A percentile compares a stretch with the other conserved stretches of the same genome.
Evolutionary conservation across 2,113 vertebrate species (phyloP).

Genomic region (Procapra przewalskii): DNA sequence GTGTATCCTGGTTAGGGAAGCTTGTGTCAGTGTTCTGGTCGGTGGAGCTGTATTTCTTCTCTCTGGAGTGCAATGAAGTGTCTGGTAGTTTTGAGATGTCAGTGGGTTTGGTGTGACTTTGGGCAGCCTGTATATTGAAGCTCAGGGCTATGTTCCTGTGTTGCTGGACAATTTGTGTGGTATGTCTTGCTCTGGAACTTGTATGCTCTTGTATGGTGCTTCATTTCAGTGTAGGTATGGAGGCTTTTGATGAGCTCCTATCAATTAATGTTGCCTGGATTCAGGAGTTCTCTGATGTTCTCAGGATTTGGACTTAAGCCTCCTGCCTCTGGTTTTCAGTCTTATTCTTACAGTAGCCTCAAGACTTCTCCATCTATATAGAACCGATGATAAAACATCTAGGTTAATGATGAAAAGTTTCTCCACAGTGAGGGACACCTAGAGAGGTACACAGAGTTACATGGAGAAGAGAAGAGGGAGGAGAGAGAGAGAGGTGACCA

Average conservation of each 20-base stretch:
- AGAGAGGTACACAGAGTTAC: neutral
- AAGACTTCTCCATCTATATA: neutral
- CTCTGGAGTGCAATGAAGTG: neutral
- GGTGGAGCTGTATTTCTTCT: neutral
- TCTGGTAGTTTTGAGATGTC: neutral
- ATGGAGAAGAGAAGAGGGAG: neutral
- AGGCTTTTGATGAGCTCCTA: neutral
- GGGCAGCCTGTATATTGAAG: neutral
- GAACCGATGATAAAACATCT: neutral
- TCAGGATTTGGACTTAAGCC: neutral
- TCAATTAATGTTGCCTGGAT: neutral
- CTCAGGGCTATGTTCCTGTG: too few relatives aligned
- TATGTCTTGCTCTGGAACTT: neutral
- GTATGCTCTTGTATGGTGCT: neutral
- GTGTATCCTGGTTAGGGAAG: neutral
- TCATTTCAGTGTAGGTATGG: neutral
- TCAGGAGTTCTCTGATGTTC: neutral
- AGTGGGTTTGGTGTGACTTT: neutral
- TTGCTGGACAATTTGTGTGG: neutral
- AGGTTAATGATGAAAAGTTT: neutral
- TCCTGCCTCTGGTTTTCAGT: neutral
- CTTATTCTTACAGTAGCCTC: neutral
- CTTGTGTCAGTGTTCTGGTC: neutral
- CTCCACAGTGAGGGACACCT: neutral
- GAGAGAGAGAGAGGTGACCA: neutral